These are phyloP conservation scores for Synergus japonicus DNA, from an alignment of 2,888 invertebrate species.

Conservation along the genomic window DNA sequence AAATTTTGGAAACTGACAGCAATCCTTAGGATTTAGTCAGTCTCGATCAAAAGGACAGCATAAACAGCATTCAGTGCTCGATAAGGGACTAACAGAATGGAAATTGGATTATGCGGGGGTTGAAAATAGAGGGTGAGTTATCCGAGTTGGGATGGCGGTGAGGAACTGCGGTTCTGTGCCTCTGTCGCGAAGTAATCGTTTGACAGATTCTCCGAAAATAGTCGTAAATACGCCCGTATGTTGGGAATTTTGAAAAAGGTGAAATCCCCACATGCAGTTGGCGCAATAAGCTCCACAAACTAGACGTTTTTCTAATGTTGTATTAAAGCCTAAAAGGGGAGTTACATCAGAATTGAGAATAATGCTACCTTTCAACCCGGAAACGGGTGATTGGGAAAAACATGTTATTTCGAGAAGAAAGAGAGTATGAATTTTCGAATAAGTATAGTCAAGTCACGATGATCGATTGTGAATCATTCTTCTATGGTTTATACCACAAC, in stretches of 20 bases:
- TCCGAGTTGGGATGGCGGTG: slow-evolving; percentile 31
- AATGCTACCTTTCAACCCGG: slow-evolving; percentile 44
- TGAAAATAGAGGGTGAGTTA: slow-evolving; percentile 54
- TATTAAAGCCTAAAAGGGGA: slow-evolving; percentile 57
- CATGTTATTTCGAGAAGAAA: slow-evolving; percentile 62
- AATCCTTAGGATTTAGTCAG: slow-evolving; percentile 48
- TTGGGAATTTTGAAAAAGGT: slow-evolving; percentile 63
- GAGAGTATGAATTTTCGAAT: slow-evolving; percentile 55
- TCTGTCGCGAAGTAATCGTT: slow-evolving; percentile 61
- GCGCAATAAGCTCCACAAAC: slow-evolving; percentile 63
- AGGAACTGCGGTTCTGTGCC: slow-evolving; percentile 58
- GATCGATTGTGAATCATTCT: slow-evolving; percentile 38
- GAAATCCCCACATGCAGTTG: slow-evolving; percentile 61
- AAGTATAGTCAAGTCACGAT: slow-evolving; percentile 43
- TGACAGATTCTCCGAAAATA: slow-evolving; percentile 73
- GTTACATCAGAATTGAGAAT: slow-evolving; percentile 40
- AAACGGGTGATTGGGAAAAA: slow-evolving; percentile 65
- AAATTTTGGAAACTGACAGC: slow-evolving; percentile 39
- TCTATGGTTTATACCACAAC: not conserved
- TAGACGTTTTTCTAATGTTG: slow-evolving; percentile 53
- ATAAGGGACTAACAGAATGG: slow-evolving; percentile 55
- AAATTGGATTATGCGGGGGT: slow-evolving; percentile 71
- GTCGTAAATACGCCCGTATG: slow-evolving; percentile 76
- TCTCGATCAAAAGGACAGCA: slow-evolving; percentile 42
- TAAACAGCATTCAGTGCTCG: slow-evolving; percentile 27